Conservation (phyloP, 2,113 vertebrate genomes). For the Nesoenas mayeri region DNA sequence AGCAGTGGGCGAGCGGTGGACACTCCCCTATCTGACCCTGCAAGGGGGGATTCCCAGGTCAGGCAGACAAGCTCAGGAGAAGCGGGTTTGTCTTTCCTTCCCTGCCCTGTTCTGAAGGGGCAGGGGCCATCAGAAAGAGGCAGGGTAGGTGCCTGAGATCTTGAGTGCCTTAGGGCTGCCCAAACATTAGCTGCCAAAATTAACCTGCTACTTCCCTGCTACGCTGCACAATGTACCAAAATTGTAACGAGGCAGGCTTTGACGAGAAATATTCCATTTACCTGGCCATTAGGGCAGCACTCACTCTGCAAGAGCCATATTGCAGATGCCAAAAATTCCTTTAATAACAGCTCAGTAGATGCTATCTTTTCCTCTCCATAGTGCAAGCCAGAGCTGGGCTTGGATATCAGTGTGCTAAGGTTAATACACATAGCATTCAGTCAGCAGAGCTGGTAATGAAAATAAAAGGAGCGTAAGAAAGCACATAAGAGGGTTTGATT, state of each 20-base stretch:
- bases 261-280: background rate
- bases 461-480: background rate
- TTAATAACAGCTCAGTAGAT: background rate
- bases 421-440: background rate
- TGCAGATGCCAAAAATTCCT: background rate
- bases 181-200: background rate
- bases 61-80: background rate
- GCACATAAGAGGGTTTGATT: background rate
- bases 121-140: fast-evolving
- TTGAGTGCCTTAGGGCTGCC: background rate
- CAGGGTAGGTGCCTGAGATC: background rate
- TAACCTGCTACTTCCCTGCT: background rate
- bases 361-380: background rate
- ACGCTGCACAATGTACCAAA: background rate
- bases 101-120: background rate
- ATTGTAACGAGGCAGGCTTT: background rate
- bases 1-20: background rate
- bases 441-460: background rate
- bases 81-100: background rate
- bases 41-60: fast-evolving
- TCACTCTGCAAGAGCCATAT: background rate
- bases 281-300: background rate
- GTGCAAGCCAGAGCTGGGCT: background rate
- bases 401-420: background rate
- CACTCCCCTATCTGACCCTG: background rate